Base-by-base conservation (phyloP, 2,888 invertebrate genomes). In the Diadegma fenestrale region DNA sequence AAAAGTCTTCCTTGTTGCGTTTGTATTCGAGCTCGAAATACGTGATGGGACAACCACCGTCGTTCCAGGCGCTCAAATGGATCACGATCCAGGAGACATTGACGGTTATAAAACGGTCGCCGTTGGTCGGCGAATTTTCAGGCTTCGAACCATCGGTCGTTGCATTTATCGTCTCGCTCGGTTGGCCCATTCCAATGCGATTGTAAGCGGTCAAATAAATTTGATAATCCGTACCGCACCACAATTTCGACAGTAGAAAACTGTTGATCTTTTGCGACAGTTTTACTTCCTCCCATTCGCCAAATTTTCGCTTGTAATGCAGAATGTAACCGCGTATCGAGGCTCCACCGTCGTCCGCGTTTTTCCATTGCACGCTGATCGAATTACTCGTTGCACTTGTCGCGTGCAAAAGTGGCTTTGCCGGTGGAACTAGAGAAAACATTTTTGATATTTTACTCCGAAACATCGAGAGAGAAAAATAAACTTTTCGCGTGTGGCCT, bases 211-310 rank as follows among this genome's bases (percentile, higher is more conserved):
- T 98, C 86, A 98, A 97, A 93, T 98, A 98, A 82, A 98, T 95
- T 91, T 98, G 97, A 94, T 98, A 98, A 43, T 97, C 95, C 0
- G 97, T 98, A 6, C 98, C 98, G 91, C 98, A 98, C 97, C 97
- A 97, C 61, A 98, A 94, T 93, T 97, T 97, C 63, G 97, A 96
- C 51, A 98, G 93, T 86, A 97, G 95, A 92, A 97, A 97, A 81
- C 97, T 96, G 84, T 97, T 97, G 7, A 96, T 96, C 85, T 97
- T 96, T 8, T 97, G 96, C 87, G 97, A 97, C 77, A 98, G 97
- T 93, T 98, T 98, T 84, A 98, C 94, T 93, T 98, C 98, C 93
- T 98, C 98, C 98, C 98, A 98, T 91, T 98, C 98, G 0, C 98
- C 98, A 90, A 97, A 97, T 90, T 98, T 97, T 17, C 97, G 95